These are phyloP conservation scores for Halyomorpha halys DNA, from an alignment of 1,140 invertebrate genomes.

Conservation along the genomic window DNA sequence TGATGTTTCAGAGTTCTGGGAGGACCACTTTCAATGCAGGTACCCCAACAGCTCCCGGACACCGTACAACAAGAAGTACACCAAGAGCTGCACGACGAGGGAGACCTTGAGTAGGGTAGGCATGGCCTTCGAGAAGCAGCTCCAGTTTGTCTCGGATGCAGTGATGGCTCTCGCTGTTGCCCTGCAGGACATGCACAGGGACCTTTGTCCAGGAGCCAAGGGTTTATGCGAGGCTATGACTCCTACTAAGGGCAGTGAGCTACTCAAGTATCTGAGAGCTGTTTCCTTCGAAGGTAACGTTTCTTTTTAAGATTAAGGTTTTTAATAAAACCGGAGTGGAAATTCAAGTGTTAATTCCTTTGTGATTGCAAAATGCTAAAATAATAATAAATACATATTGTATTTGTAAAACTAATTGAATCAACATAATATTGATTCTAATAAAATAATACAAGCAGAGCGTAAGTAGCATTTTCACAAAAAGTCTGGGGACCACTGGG, in stretches of 20 bases:
- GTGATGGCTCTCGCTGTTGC: conserved; percentile 85
- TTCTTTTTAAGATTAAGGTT: too few species aligned
- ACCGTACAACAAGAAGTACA: conserved; percentile 69
- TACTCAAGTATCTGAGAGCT: conserved; percentile 70
- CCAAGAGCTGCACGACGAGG: conserved; percentile 52
- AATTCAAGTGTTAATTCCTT: too few species aligned
- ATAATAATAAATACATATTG: too few species aligned
- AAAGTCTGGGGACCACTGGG: too few species aligned
- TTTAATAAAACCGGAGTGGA: too few species aligned
- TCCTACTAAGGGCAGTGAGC: conserved; percentile 69
- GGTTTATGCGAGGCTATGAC: conserved; percentile 80
- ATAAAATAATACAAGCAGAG: too few species aligned
- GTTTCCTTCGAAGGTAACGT: conserved; percentile 71
- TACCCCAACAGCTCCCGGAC: conserved; percentile 66
- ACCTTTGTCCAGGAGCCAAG: conserved; percentile 49
- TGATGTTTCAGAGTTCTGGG: conserved; percentile 74
- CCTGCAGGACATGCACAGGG: conserved; percentile 68
- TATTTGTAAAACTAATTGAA: too few species aligned
- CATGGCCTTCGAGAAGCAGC: conserved; percentile 75
- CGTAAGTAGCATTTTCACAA: too few species aligned
- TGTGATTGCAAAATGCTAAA: too few species aligned
- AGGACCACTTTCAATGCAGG: conserved; percentile 76
- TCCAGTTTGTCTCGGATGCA: conserved; percentile 87
- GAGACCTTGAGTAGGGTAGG: conserved; percentile 61
- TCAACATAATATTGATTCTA: too few species aligned